These are phyloP conservation scores for Triops cancriformis DNA, from an alignment of 1,140 invertebrate genomes.

Conservation along the genomic window DNA sequence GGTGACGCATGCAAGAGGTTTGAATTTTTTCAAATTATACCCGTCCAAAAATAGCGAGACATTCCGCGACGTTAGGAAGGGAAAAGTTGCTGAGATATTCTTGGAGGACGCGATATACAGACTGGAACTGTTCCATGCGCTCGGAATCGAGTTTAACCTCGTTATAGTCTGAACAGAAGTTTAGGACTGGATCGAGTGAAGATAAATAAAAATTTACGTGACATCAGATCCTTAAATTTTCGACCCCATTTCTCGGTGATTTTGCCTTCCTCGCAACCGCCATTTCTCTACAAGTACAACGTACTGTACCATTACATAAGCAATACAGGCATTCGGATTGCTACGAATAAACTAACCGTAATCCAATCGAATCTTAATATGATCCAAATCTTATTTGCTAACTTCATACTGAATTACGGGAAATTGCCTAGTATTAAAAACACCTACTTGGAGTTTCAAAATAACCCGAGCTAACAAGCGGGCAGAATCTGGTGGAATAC, in stretches of 20 bases:
- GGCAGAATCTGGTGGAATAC: conserved; percentile 60
- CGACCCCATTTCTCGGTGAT: conserved; percentile 57
- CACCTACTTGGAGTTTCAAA: conserved; percentile 48
- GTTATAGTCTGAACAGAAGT: conserved; percentile 56
- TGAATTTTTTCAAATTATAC: conserved; percentile 39
- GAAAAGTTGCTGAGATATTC: conserved; percentile 55
- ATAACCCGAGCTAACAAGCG: conserved; percentile 63
- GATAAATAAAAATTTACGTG: conserved; percentile 52
- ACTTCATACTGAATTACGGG: background rate
- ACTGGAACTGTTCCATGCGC: conserved; percentile 64
- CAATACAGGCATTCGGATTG: too few species aligned
- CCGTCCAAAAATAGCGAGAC: conserved; percentile 69
- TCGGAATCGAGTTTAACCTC: conserved; percentile 61
- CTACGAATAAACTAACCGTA: too few species aligned
- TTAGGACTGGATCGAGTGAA: background rate
- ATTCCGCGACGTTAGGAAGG: conserved; percentile 64
- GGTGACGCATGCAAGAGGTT: background rate
- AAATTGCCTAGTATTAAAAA: background rate
- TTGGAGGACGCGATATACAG: conserved; percentile 53
- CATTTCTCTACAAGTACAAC: conserved; percentile 45
- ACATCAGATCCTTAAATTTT: conserved; percentile 74
- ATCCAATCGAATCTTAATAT: too few species aligned
- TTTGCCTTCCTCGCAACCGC: conserved; percentile 53
- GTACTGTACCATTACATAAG: too few species aligned
- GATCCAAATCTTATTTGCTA: background rate